A percentile compares a stretch with the other conserved stretches of the same genome.
Evolutionary conservation across 2,888 invertebrate species (phyloP).

Genomic region (Pristionchus arcanus): DNA sequence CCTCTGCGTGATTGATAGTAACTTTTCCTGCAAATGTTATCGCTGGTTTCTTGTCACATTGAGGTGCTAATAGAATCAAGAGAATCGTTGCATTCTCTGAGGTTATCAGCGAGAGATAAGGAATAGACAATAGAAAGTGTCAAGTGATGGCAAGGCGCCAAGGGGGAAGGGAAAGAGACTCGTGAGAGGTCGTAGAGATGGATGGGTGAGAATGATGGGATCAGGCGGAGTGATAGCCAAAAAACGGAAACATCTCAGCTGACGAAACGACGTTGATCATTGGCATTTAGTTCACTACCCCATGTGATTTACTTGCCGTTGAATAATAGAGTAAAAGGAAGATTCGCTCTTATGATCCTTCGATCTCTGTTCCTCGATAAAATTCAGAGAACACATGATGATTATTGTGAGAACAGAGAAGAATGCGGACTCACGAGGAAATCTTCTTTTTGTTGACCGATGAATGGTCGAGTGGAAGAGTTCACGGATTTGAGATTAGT

Average conservation of each 20-base stretch:
- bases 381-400: conserved; percentile 20
- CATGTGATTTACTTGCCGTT: background rate
- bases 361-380: background rate
- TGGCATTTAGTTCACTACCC: background rate
- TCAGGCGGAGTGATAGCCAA: background rate
- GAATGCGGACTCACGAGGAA: background rate
- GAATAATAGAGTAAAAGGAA: background rate
- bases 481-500: background rate
- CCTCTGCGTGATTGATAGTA: background rate
- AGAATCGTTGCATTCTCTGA: conserved; percentile 15
- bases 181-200: conserved; percentile 20
- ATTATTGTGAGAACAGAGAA: background rate
- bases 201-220: background rate
- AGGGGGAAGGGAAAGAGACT: background rate
- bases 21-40: background rate
- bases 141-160: conserved; percentile 40
- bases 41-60: background rate
- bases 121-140: conserved; percentile 27
- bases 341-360: background rate
- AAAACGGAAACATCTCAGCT: background rate
- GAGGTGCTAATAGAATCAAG: conserved; percentile 19
- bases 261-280: background rate
- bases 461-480: background rate
- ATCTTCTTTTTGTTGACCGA: background rate
- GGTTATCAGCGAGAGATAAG: conserved; percentile 28